Evolutionary conservation across 2,797 vertebrate species (phyloP).

Genomic region (Brachyrhaphis roseni): DNA sequence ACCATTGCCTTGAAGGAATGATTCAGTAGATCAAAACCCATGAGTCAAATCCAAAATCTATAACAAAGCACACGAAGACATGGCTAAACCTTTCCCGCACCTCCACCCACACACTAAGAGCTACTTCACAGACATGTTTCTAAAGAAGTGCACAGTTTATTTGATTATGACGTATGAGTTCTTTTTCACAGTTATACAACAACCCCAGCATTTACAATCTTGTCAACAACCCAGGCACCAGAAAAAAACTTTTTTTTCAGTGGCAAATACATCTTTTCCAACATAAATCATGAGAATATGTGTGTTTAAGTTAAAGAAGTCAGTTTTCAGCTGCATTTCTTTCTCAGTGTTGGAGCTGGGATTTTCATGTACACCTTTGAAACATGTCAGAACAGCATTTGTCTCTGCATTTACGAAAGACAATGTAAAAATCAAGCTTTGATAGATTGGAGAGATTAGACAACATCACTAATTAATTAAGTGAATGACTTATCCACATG

Average conservation of each 20-base stretch:
- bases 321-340: background rate
- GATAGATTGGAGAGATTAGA: background rate
- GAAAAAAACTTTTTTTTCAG: background rate
- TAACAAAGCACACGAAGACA: conserved; percentile 40
- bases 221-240: background rate
- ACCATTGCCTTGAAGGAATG: conserved; percentile 7
- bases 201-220: conserved; percentile 4
- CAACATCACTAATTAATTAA: background rate
- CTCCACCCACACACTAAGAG: conserved; percentile 44
- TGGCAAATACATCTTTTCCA: background rate
- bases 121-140: conserved; percentile 26
- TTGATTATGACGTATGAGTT: conserved; percentile 25
- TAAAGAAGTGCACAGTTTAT: conserved; percentile 28
- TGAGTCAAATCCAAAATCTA: conserved; percentile 33
- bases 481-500: background rate
- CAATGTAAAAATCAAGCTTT: background rate
- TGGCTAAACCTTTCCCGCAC: conserved; percentile 36
- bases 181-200: conserved; percentile 17
- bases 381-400: background rate
- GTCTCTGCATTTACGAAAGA: background rate
- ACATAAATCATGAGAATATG: background rate
- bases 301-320: background rate
- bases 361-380: background rate
- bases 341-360: background rate
- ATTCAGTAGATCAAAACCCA: conserved; percentile 23